Percentiles rank a stretch among this genome's conserved stretches.
Conservation (phyloP, 2,113 vertebrate genomes). For the Seriola rivoliana region DNA sequence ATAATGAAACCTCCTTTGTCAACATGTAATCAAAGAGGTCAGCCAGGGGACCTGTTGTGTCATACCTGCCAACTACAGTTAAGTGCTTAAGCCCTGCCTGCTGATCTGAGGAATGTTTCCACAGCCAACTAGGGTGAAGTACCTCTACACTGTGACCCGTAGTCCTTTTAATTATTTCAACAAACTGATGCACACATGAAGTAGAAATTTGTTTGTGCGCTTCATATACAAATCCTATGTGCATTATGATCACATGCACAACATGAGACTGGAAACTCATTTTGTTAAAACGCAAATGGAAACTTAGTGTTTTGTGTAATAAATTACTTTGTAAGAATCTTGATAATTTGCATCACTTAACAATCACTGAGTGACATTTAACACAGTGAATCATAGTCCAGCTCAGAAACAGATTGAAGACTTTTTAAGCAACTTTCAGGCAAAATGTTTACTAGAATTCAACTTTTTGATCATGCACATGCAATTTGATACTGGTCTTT, state of each 20-base stretch:
- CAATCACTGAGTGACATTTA: slow-evolving; percentile 2
- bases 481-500: not conserved
- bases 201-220: slow-evolving; percentile 64
- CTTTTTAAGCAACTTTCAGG: not conserved
- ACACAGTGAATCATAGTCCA: not conserved
- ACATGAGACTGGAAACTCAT: slow-evolving; percentile 80
- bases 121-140: slow-evolving; percentile 73
- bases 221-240: slow-evolving; percentile 66
- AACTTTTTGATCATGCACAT: not conserved
- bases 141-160: slow-evolving; percentile 79
- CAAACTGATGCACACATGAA: slow-evolving; percentile 74
- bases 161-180: slow-evolving; percentile 68
- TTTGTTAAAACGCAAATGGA: slow-evolving; percentile 80
- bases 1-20: slow-evolving; percentile 76
- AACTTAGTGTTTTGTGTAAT: slow-evolving; percentile 86
- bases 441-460: not conserved
- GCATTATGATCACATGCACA: slow-evolving; percentile 74
- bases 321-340: slow-evolving; percentile 86
- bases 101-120: slow-evolving; percentile 80
- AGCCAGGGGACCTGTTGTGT: slow-evolving; percentile 63
- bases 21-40: slow-evolving; percentile 67
- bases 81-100: slow-evolving; percentile 77
- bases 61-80: slow-evolving; percentile 74
- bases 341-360: slow-evolving; percentile 52
- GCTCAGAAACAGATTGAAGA: not conserved